Base-by-base conservation (phyloP, 2,797 vertebrate genomes). In the Sebastiscus albofasciatus region DNA sequence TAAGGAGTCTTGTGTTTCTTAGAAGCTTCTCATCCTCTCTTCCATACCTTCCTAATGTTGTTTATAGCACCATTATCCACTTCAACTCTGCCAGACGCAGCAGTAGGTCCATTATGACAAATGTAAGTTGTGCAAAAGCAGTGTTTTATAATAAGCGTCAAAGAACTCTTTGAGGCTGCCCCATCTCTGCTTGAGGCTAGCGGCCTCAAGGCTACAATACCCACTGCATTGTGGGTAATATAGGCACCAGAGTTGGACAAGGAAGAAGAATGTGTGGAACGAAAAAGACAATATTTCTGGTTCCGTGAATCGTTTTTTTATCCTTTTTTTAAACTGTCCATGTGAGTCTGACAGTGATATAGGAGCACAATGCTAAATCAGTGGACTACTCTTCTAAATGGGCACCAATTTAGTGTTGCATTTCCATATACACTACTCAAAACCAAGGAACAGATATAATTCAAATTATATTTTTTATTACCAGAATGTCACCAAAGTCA, bases 31-130 rank as follows among this genome's bases (percentile, higher is more conserved):
- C 71, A 59, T 69, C 68, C 64, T 73, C 24, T 70, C 26, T 87
- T 88, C 46, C 36, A 46, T 54, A 20, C 22, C 29, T 20, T 49
- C 58, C 79, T n/a, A 36, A 76, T 29, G 59, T 79, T 77, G 56
- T 88, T 80, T 79, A 42, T 4, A 46, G 67, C 77, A 5, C 60
- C 80, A 85, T 87, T 77, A 85, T 76, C 75, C 86, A 82, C 81
- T 85, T 72, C 39, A 83, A 16, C 59, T 67, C 46, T 34, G 67
- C 46, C 69, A 34, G n/a, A 58, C 27, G 6, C 68, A 27, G 72
- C 22, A 1, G 42, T 6, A 3, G 49, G 39, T 67, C 73, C 79
- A 67, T 88, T 70, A 77, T 49, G 31, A 76, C 29, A n/a, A 52
- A 72, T 27, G 13, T 9, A 67, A 66, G 62, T 56, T 64, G 49